These are phyloP conservation scores for Agapornis roseicollis DNA, from an alignment of 2,113 vertebrate genomes.

Conservation along the genomic window DNA sequence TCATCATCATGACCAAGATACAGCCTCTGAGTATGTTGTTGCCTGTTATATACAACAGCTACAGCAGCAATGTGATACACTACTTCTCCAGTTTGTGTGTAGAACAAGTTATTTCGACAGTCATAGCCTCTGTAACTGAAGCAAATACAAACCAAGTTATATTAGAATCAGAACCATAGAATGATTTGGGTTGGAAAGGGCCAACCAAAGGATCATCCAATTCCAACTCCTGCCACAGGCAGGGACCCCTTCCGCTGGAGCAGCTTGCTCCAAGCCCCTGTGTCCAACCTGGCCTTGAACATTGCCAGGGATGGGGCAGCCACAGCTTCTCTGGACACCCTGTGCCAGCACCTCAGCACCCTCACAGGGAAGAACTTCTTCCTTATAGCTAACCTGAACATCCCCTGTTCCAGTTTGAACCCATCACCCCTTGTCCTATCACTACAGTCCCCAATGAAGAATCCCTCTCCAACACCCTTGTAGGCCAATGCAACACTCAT, in stretches of 20 bases:
- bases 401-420: not conserved
- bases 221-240: not conserved
- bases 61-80: constrained; percentile 95
- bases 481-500: not conserved
- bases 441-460: not conserved
- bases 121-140: constrained; percentile 93
- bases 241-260: not conserved
- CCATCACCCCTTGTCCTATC: not conserved
- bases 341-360: not conserved
- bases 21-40: constrained; percentile 89
- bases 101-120: constrained; percentile 95
- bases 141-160: not conserved
- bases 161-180: not conserved
- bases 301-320: not conserved
- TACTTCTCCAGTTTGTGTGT: constrained; percentile 91
- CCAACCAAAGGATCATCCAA: not conserved
- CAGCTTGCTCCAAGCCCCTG: not conserved
- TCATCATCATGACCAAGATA: constrained; percentile 96
- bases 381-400: not conserved
- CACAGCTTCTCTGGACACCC: not conserved
- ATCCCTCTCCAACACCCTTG: not conserved
- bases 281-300: not conserved
- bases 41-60: constrained; percentile 87
- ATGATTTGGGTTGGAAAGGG: not conserved
- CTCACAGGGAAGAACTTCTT: not conserved